Percentiles rank a stretch among this genome's conserved stretches.
Conservation (phyloP, 2,113 vertebrate genomes). For the Cyrtonyx montezumae region DNA sequence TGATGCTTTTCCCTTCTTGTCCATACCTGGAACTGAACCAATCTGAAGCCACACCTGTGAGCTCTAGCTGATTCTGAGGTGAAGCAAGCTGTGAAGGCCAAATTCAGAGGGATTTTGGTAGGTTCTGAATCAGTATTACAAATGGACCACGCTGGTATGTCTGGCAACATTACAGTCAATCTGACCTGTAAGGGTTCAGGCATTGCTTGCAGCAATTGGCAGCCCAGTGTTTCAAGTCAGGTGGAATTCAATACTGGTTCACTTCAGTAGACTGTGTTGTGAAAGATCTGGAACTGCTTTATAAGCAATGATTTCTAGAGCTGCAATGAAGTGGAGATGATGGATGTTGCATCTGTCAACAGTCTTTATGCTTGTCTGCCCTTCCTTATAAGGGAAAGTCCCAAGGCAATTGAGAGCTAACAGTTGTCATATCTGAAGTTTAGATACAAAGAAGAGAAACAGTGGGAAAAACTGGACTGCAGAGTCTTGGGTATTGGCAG, state of each 20-base stretch:
- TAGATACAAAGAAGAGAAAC: neutral
- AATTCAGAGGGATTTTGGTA: neutral
- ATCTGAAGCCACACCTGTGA: neutral
- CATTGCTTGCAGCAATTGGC: neutral
- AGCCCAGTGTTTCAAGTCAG: neutral
- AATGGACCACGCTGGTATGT: neutral
- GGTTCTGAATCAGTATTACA: neutral
- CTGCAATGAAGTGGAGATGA: neutral
- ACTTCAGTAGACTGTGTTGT: neutral
- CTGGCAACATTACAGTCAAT: neutral
- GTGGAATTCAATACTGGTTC: neutral
- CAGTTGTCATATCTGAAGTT: neutral
- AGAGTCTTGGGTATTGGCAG: neutral
- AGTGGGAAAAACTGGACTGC: neutral
- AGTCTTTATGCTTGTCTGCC: neutral
- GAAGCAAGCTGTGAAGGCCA: neutral
- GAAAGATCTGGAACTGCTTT: neutral
- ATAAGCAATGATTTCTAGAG: neutral
- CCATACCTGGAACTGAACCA: accelerated
- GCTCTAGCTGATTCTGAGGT: neutral
- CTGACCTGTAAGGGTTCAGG: neutral
- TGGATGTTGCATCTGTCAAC: accelerated
- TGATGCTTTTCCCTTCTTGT: neutral
- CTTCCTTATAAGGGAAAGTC: neutral
- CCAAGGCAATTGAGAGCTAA: neutral